A percentile compares a stretch with the other conserved stretches of the same genome.
Evolutionary conservation across 2,797 vertebrate species (phyloP).

Genomic region (Sebastiscus tertius): DNA sequence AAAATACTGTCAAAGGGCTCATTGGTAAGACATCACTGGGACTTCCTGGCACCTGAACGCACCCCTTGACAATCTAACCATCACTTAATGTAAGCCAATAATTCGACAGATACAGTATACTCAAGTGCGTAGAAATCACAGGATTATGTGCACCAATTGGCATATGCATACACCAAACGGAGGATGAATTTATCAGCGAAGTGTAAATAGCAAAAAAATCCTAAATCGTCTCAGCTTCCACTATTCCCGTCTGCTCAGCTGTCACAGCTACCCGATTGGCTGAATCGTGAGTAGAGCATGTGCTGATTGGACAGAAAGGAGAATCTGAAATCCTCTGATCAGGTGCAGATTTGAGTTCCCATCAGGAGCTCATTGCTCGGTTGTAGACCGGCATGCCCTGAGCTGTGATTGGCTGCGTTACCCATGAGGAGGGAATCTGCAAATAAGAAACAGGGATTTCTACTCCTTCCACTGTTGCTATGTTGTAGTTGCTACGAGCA

Average conservation of each 20-base stretch:
- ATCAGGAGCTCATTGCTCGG: conserved; percentile 63
- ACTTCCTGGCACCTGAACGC: conserved; percentile 9
- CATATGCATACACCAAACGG: neutral
- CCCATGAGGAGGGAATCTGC: conserved; percentile 75
- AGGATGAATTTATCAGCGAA: neutral
- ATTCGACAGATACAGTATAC: neutral
- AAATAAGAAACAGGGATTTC: conserved; percentile 80
- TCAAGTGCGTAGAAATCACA: neutral
- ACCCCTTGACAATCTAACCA: neutral
- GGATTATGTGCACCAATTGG: neutral
- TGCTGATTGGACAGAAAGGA: conserved; percentile 67
- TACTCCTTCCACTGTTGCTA: conserved; percentile 81
- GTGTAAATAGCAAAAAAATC: conserved; percentile 25
- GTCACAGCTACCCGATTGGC: conserved; percentile 54
- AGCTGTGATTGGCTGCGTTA: conserved; percentile 81
- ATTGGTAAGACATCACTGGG: conserved; percentile 3
- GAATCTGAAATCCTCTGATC: conserved; percentile 64
- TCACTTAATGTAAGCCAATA: neutral
- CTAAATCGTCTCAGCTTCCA: conserved; percentile 9
- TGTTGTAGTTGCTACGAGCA: conserved; percentile 79
- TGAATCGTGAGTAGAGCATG: conserved; percentile 24
- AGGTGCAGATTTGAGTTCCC: conserved; percentile 68
- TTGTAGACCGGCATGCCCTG: conserved; percentile 68
- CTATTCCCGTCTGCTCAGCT: conserved; percentile 15
- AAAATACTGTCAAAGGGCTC: conserved; percentile 10